Percentiles rank a stretch among this genome's conserved stretches.
Evolutionary conservation across 2,113 vertebrate species (phyloP).

Genomic region (Phrynocephalus versicolor): DNA sequence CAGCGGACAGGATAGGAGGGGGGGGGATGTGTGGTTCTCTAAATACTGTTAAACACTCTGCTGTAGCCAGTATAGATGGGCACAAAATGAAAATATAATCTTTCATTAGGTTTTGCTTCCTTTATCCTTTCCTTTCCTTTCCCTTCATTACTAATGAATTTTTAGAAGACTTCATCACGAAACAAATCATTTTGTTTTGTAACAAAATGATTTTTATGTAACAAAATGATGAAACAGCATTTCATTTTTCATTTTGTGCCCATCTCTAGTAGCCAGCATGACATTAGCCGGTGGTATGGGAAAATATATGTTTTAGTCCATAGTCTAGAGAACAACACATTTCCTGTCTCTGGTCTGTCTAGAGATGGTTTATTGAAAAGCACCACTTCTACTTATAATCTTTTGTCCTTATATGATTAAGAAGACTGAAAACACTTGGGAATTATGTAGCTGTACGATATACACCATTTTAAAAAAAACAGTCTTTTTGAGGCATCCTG

Average conservation of each 20-base stretch:
- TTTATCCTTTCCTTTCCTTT: no score
- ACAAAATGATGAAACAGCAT: no score
- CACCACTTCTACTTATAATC: background rate
- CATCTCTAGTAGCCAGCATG: background rate
- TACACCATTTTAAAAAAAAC: background rate
- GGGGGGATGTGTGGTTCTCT: background rate
- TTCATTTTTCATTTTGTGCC: no score
- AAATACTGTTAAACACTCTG: background rate
- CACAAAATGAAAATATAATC: no score
- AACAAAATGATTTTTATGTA: no score
- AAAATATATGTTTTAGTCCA: background rate
- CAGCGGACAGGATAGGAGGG: no score
- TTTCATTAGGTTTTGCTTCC: no score
- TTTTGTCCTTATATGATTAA: background rate
- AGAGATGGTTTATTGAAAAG: background rate
- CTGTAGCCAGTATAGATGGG: no score
- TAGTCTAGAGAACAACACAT: background rate
- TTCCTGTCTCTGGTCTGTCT: background rate
- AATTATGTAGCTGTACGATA: background rate
- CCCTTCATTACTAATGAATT: no score
- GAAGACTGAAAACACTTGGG: background rate
- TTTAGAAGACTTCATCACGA: no score
- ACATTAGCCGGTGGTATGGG: background rate
- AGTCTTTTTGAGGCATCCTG: conserved; percentile 21
- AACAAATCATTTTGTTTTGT: no score